Base-by-base conservation (phyloP, 2,113 vertebrate species). In the Leucoraja erinaceus region DNA sequence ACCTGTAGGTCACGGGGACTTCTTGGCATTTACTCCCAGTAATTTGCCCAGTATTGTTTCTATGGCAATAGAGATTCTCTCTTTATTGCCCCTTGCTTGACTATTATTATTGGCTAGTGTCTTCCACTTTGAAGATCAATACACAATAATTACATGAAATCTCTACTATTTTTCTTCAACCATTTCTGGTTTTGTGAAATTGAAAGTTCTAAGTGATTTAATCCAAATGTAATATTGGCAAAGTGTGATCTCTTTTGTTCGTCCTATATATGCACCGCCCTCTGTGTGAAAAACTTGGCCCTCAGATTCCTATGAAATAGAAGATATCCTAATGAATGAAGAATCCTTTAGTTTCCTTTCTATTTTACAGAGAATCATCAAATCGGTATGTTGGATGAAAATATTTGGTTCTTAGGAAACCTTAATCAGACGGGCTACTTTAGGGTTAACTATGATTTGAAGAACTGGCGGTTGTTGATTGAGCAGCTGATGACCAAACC, bases 391-490 rank as follows among this genome's bases (percentile, higher is more conserved):
- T 96, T 98, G 94, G 96, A 97, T 66, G 97, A 97, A 79, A 96
- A 95, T 94, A 97, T 92, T 76, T 99, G 99, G 99, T 95, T 99
- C 94, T 95, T 99, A 22, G 99, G 98, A 79, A 99, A 99, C 95
- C 97, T 99, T 95, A 99, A 99, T 95, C 99, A 99, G 96, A 99
- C 98, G 0, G 98, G 98, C 8, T 99, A 99, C 95, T 99, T 99
- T 93, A 96, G 99, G 93, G 98, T 99, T 95, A 99, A 99, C 96
- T 99, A 99, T 91, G 98, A 99, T 96, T 96, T 98, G 92, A 97
- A 97, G 94, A 99, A 99, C 95, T 99, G 99, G 99, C 98, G 96
- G 93, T 95, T 99, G 94, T 95, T 99, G 93, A 99, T 98, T 94
- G 97, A 97, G 93, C 98, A 99, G 88, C 96, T 99, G 90, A 98